A percentile compares a stretch with the other conserved stretches of the same genome.
Evolutionary conservation across 2,888 invertebrate genomes (phyloP).

Genomic region (Exocentrus adspersus): DNA sequence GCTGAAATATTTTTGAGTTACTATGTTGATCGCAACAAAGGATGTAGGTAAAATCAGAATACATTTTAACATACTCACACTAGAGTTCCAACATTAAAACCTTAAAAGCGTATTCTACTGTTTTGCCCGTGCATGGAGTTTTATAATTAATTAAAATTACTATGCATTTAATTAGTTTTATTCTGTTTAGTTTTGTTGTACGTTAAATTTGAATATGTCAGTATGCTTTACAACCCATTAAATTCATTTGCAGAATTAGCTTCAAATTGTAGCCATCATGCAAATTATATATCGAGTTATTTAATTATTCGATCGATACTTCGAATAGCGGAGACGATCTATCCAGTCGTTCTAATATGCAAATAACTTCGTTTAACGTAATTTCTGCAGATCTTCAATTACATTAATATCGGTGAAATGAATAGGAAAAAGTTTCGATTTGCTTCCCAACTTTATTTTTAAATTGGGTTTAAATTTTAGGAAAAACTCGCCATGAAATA

Average conservation of each 20-base stretch:
- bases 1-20: constrained; percentile 1
- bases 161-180: neutral
- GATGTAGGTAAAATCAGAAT: constrained; percentile 24
- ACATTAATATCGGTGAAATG: neutral
- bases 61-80: neutral
- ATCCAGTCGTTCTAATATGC: neutral
- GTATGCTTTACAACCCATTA: constrained; percentile 43
- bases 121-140: too few species aligned
- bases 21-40: neutral
- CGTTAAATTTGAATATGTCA: constrained; percentile 42
- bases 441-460: too few species aligned
- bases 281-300: constrained; percentile 38
- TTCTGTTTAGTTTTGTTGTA: constrained; percentile 21
- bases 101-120: too few species aligned
- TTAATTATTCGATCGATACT: constrained; percentile 40
- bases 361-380: neutral
- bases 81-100: too few species aligned
- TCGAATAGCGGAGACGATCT: constrained; percentile 1
- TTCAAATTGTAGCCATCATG: constrained; percentile 41
- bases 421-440: too few species aligned
- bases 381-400: too few species aligned
- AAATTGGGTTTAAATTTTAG: too few species aligned
- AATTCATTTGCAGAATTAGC: constrained; percentile 42
- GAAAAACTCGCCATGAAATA: too few species aligned
- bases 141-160: neutral